These are phyloP conservation scores for Macrophya annulata DNA, from an alignment of 2,888 invertebrate genomes.

Conservation along the genomic window DNA sequence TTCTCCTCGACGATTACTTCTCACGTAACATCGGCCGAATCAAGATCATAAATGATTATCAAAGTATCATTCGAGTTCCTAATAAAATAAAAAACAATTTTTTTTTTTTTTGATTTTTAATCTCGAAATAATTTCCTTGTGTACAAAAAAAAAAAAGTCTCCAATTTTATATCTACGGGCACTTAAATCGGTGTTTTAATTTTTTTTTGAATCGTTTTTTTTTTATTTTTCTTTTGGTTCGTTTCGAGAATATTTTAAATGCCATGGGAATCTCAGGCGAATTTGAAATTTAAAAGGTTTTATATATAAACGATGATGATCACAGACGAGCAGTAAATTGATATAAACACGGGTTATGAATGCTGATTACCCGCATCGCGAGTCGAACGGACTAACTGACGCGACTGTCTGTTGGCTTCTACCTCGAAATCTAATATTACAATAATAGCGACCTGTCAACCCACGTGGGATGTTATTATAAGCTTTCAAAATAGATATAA, in stretches of 20 bases:
- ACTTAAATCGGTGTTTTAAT: not conserved
- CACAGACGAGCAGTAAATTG: conserved; percentile 32
- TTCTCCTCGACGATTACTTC: conserved; percentile 13
- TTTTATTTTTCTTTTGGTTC: not conserved
- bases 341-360: conserved; percentile 53
- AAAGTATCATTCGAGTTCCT: not conserved
- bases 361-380: conserved; percentile 47
- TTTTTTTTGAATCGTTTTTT: not conserved
- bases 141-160: too few species aligned
- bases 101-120: not conserved
- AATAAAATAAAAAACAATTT: not conserved
- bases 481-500: not conserved
- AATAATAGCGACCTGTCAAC: conserved; percentile 52
- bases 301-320: conserved; percentile 29
- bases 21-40: conserved; percentile 7
- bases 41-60: not conserved
- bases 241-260: conserved; percentile 19
- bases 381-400: not conserved
- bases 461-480: not conserved
- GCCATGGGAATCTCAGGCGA: conserved; percentile 13
- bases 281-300: not conserved
- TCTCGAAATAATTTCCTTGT: too few species aligned
- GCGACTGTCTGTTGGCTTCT: not conserved
- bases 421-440: conserved; percentile 43
- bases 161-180: too few species aligned